Evolutionary conservation across 30 jellyfish, hydroid and myxozoan species (phyloP).

Genomic region (Turritopsis rubra): DNA sequence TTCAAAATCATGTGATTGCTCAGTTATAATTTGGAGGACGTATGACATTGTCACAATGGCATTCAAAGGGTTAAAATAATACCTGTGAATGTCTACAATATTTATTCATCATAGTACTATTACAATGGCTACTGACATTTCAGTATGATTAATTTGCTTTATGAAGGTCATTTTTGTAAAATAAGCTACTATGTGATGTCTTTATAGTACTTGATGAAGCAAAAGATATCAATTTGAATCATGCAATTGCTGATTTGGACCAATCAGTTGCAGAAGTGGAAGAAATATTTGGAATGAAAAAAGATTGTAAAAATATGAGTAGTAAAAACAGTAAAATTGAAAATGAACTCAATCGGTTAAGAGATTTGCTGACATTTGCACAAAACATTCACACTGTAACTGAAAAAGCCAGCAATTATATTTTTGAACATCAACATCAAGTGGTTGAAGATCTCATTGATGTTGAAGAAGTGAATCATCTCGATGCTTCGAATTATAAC

Average conservation of each 20-base stretch:
- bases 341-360: conserved; percentile 19
- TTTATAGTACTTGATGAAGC: not conserved
- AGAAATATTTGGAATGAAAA: conserved; percentile 17
- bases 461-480: conserved; percentile 18
- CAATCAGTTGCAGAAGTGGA: conserved; percentile 26
- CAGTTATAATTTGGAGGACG: too few species aligned
- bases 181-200: too few species aligned
- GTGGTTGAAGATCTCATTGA: not conserved
- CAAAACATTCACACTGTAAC: conserved; percentile 10
- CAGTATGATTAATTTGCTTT: too few species aligned
- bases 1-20: too few species aligned
- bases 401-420: not conserved
- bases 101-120: too few species aligned
- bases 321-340: conserved; percentile 10
- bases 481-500: not conserved
- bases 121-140: too few species aligned
- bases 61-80: too few species aligned
- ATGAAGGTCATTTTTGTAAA: too few species aligned
- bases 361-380: conserved; percentile 18
- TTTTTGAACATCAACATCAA: not conserved
- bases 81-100: too few species aligned
- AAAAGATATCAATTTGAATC: not conserved
- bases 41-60: too few species aligned
- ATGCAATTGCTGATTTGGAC: conserved; percentile 18
- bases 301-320: not conserved